Evolutionary conservation across 1,140 invertebrate genomes (phyloP).

Genomic region (Drosophila arawakana): DNA sequence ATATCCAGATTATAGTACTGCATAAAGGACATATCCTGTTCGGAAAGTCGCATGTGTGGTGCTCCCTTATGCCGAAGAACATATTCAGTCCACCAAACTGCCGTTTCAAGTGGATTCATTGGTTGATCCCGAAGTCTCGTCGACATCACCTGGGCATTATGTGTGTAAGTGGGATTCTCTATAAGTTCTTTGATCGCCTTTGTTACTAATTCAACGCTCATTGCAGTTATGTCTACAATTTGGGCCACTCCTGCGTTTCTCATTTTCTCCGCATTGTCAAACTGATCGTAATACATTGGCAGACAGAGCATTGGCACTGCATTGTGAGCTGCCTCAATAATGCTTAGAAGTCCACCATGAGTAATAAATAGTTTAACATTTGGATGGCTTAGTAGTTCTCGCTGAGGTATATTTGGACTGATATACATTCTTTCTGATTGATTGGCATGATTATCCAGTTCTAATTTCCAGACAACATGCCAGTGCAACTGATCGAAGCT

Average conservation of each 20-base stretch:
- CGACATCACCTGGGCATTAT: slow-evolving; percentile 76
- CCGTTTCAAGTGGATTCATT: slow-evolving; percentile 85
- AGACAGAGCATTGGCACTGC: slow-evolving; percentile 53
- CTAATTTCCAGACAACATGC: slow-evolving; percentile 85
- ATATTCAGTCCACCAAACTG: slow-evolving; percentile 88
- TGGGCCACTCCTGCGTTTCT: slow-evolving; percentile 86
- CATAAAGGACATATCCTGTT: slow-evolving; percentile 66
- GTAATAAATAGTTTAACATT: slow-evolving; percentile 86
- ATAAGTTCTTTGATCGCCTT: slow-evolving; percentile 36
- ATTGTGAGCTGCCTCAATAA: slow-evolving; percentile 84
- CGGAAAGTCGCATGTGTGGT: slow-evolving; percentile 83
- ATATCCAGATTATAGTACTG: slow-evolving; percentile 69
- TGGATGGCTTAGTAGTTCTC: slow-evolving; percentile 84
- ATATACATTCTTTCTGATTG: slow-evolving; percentile 87
- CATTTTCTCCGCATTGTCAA: slow-evolving; percentile 56
- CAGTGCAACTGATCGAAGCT: slow-evolving; percentile 63
- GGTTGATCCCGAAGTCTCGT: slow-evolving; percentile 86
- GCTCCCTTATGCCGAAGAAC: slow-evolving; percentile 83
- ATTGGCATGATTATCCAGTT: slow-evolving; percentile 62
- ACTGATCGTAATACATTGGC: slow-evolving; percentile 63
- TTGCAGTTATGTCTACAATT: neutral
- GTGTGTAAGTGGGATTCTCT: slow-evolving; percentile 32
- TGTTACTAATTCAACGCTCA: slow-evolving; percentile 14
- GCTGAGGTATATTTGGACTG: slow-evolving; percentile 85
- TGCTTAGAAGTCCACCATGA: slow-evolving; percentile 85